Conservation (phyloP, 1,140 invertebrate species). For the Heliconius hewitsoni region DNA sequence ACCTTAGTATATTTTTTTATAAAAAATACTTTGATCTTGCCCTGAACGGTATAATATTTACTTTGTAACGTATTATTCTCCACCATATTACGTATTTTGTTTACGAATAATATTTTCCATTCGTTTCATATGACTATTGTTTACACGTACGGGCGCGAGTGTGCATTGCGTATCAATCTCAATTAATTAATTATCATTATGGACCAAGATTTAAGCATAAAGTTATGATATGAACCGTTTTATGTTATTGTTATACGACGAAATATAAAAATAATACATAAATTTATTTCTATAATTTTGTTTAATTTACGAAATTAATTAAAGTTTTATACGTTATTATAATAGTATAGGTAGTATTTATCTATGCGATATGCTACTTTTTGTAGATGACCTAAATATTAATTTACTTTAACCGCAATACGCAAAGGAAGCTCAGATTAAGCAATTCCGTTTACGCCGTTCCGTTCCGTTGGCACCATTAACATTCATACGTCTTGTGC, state of each 20-base stretch:
- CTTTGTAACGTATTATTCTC: not conserved
- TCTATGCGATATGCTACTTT: too few species aligned
- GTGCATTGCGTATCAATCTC: slow-evolving; percentile 1
- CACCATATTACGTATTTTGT: not conserved
- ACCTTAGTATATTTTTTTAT: not conserved
- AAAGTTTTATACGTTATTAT: too few species aligned
- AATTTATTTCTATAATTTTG: too few species aligned
- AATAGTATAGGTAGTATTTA: too few species aligned
- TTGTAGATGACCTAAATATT: too few species aligned
- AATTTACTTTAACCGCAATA: not conserved
- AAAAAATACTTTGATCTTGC: not conserved
- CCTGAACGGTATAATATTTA: not conserved
- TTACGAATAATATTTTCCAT: not conserved
- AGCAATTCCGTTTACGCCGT: not conserved
- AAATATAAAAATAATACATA: too few species aligned
- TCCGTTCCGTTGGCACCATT: slow-evolving; percentile 16
- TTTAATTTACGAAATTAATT: too few species aligned
- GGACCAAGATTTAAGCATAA: not conserved
- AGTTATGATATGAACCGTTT: not conserved
- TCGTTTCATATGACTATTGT: not conserved
- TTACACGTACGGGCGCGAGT: slow-evolving; percentile 1
- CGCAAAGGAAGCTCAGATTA: not conserved
- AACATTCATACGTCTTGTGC: slow-evolving; percentile 45
- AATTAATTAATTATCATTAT: slow-evolving; percentile 9
- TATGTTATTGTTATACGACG: not conserved